phyloP scores from a whole-genome alignment of 2,113 vertebrate genomes.

The Brachionichthys hirsutus region DNA sequence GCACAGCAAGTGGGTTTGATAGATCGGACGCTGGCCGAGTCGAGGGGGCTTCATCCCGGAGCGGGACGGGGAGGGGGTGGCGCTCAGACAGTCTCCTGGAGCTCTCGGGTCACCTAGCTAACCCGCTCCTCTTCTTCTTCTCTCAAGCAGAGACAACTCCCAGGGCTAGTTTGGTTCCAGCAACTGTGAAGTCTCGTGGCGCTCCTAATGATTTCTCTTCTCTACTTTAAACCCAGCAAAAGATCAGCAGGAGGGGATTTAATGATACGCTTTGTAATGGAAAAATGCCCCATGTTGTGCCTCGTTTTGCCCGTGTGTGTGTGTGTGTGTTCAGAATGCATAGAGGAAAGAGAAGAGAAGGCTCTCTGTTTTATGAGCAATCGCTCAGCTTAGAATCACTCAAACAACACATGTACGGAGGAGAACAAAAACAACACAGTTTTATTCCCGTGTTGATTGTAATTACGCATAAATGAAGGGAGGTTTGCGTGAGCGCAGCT shows the following conservation, averaged over 20 bases:
- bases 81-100: slow-evolving; percentile 54
- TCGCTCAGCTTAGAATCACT: slow-evolving; percentile 52
- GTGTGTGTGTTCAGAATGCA: slow-evolving; percentile 36
- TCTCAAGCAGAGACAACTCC: slow-evolving; percentile 65
- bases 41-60: slow-evolving; percentile 42
- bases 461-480: slow-evolving; percentile 35
- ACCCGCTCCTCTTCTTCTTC: slow-evolving; percentile 54
- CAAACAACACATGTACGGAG: slow-evolving; percentile 57
- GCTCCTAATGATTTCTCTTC: slow-evolving; percentile 72
- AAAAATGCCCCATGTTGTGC: slow-evolving; percentile 71
- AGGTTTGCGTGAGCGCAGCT: slow-evolving; percentile 22
- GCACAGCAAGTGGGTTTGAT: slow-evolving; percentile 51
- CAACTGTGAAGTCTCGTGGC: slow-evolving; percentile 66
- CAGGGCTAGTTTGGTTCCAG: slow-evolving; percentile 52
- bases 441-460: slow-evolving; percentile 42
- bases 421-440: slow-evolving; percentile 38
- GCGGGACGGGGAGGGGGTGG: slow-evolving; percentile 3
- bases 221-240: slow-evolving; percentile 69
- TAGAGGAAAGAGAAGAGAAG: slow-evolving; percentile 16
- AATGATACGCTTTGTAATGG: slow-evolving; percentile 79
- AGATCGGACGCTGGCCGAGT: slow-evolving; percentile 47
- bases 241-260: slow-evolving; percentile 74
- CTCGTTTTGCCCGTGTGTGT: slow-evolving; percentile 68
- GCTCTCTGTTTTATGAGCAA: slow-evolving; percentile 53
- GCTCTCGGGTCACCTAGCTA: slow-evolving; percentile 60